Conservation (phyloP, 2,888 invertebrate genomes). For the Lepidochitona cinerea region DNA sequence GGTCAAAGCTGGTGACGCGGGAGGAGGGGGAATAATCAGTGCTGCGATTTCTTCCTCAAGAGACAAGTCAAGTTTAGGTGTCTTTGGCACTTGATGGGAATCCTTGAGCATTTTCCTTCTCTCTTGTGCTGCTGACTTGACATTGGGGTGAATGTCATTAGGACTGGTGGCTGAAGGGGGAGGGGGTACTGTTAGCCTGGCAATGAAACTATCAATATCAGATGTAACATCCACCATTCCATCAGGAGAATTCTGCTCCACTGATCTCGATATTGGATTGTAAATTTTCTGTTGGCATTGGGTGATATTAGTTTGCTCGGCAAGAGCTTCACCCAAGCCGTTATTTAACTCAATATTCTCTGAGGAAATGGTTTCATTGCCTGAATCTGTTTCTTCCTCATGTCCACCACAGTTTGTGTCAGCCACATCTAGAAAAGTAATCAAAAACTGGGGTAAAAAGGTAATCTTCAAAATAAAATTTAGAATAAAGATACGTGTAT, state of each 20-base stretch:
- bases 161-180: slow-evolving; percentile 73
- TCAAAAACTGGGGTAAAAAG: too few relatives aligned
- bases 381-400: slow-evolving; percentile 35
- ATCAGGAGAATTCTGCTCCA: not conserved
- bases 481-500: too few relatives aligned
- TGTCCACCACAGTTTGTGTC: too few relatives aligned
- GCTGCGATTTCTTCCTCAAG: not conserved
- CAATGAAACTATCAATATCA: slow-evolving; percentile 87
- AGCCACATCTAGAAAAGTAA: too few relatives aligned
- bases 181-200: slow-evolving; percentile 85
- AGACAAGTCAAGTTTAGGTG: not conserved
- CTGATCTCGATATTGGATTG: not conserved
- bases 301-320: not conserved
- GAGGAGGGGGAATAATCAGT: slow-evolving; percentile 57
- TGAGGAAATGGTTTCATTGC: slow-evolving; percentile 36
- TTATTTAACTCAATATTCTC: slow-evolving; percentile 29
- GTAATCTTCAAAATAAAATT: too few relatives aligned
- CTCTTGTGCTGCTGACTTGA: not conserved
- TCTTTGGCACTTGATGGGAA: not conserved
- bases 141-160: not conserved
- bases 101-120: not conserved
- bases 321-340: not conserved
- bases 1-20: slow-evolving; percentile 36
- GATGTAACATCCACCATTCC: slow-evolving; percentile 36
- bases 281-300: not conserved